Conservation (phyloP, 2,888 invertebrate genomes). For the Pristionchus mayeri region DNA sequence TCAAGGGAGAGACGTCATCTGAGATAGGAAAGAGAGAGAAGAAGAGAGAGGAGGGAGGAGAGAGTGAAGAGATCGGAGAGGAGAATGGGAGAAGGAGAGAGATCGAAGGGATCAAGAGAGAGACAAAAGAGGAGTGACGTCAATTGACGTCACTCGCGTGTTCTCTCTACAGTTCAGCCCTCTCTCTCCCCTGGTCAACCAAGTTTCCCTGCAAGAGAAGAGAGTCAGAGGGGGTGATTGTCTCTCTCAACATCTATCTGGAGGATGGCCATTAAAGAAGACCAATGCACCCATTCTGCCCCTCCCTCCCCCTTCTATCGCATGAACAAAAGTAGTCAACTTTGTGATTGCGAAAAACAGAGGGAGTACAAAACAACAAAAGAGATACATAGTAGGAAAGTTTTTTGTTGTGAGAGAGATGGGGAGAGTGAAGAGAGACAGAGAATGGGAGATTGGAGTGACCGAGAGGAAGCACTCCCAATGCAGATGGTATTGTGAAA, state of each 20-base stretch:
- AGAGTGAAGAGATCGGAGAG: conserved; percentile 39
- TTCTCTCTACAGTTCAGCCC: background rate
- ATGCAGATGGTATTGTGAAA: conserved; percentile 14
- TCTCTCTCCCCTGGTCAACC: background rate
- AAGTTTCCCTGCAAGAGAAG: no score
- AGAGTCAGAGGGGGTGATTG: background rate
- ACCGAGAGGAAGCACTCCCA: background rate
- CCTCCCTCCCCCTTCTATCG: background rate
- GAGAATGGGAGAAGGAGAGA: background rate
- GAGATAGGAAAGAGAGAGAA: background rate
- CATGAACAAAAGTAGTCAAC: background rate
- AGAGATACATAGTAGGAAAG: background rate
- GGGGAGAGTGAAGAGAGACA: no score
- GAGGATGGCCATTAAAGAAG: no score
- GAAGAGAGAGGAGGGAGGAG: conserved; percentile 1
- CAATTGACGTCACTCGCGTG: background rate
- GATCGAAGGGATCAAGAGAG: background rate
- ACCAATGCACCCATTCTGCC: background rate
- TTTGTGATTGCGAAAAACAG: conserved; percentile 12
- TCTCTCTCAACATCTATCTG: background rate
- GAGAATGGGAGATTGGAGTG: no score
- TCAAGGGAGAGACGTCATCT: background rate
- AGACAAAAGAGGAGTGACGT: conserved; percentile 7
- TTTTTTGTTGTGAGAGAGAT: background rate
- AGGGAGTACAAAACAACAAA: background rate